Conservation (phyloP, 2,797 vertebrate genomes). For the Spondyliosoma cantharus region DNA sequence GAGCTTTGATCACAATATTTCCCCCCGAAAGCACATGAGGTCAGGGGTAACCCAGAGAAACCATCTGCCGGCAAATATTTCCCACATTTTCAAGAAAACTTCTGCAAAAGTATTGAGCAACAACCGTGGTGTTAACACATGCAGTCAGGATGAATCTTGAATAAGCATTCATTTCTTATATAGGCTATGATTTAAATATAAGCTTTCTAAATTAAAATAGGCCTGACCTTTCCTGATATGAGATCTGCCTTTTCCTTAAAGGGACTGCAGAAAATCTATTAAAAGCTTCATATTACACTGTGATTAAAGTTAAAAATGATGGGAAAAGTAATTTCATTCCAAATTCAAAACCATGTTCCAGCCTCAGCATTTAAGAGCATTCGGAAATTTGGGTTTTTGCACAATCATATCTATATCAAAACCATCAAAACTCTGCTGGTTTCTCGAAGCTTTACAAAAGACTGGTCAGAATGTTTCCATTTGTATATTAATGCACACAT, state of each 20-base stretch:
- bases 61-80: slow-evolving; percentile 51
- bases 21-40: slow-evolving; percentile 48
- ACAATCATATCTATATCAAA: not conserved
- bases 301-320: slow-evolving; percentile 34
- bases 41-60: slow-evolving; percentile 49
- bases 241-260: slow-evolving; percentile 17
- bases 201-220: slow-evolving; percentile 44
- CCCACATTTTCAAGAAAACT: slow-evolving; percentile 44
- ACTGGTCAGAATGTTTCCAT: not conserved
- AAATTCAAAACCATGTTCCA: slow-evolving; percentile 17
- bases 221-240: slow-evolving; percentile 27
- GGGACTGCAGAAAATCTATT: slow-evolving; percentile 9
- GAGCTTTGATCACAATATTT: slow-evolving; percentile 69
- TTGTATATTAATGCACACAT: too few relatives aligned
- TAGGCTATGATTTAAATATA: slow-evolving; percentile 47
- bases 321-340: slow-evolving; percentile 10
- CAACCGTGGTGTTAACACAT: slow-evolving; percentile 23
- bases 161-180: slow-evolving; percentile 28
- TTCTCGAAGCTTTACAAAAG: not conserved
- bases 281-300: slow-evolving; percentile 12
- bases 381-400: not conserved
- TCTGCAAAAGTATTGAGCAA: slow-evolving; percentile 6
- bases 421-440: not conserved
- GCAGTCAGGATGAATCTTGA: slow-evolving; percentile 12
- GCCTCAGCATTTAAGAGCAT: not conserved